Evolutionary conservation across 2,113 vertebrate genomes (phyloP).

Genomic region (Hippopotamus amphibius): DNA sequence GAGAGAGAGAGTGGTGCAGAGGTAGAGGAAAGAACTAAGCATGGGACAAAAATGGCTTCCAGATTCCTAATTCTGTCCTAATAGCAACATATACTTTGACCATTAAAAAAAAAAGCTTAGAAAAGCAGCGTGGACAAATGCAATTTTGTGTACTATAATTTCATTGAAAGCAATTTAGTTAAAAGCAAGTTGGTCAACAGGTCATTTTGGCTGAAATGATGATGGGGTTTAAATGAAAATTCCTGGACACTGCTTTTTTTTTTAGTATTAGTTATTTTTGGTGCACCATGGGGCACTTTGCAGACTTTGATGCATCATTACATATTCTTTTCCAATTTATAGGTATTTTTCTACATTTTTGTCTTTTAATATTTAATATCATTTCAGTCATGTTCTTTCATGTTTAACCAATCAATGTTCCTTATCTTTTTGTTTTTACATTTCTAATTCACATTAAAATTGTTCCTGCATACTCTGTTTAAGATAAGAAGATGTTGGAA

Average conservation of each 20-base stretch:
- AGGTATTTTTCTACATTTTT: background rate
- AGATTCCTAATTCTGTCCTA: background rate
- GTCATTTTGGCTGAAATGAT: slow-evolving; percentile 23
- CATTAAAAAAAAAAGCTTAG: background rate
- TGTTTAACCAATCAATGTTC: background rate
- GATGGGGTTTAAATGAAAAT: slow-evolving; percentile 7
- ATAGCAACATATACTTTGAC: background rate
- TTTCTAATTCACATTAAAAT: slow-evolving; percentile 40
- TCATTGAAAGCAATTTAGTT: background rate
- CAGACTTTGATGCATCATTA: background rate
- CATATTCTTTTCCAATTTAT: background rate
- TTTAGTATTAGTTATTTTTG: background rate
- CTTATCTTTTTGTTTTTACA: background rate
- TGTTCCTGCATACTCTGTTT: background rate
- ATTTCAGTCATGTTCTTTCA: background rate
- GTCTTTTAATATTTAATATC: background rate
- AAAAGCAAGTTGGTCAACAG: slow-evolving; percentile 43
- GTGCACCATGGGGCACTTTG: background rate
- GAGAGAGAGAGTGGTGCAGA: background rate
- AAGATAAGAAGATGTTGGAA: background rate
- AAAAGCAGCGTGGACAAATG: background rate
- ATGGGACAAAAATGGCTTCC: background rate
- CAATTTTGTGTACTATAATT: slow-evolving; percentile 23
- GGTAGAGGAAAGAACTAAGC: background rate
- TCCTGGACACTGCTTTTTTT: background rate